Evolutionary conservation across 1,140 invertebrate genomes (phyloP), one percentile per base, ranked within the genome.

Genomic region (Calycopis cecrops): DNA sequence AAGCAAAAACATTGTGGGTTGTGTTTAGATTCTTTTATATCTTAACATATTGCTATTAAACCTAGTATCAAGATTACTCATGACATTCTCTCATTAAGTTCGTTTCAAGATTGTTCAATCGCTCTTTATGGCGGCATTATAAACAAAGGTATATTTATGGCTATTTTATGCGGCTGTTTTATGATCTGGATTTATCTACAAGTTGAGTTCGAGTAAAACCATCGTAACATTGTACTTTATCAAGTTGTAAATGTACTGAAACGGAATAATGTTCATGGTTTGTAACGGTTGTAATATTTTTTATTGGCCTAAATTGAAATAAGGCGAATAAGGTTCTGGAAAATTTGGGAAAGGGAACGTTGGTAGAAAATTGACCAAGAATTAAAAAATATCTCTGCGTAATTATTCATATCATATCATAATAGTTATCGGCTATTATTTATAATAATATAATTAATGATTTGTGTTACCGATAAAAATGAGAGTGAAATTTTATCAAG

Each of bases 1-100:
- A 54, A 50, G 55, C 62, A 59, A 69, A 73, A 71, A 61, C 57
- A 56, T 67, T 70, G 79, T 82, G 72, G 77, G 76, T 65, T 49
- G 76, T 11, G 35, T 71, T 71, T 67, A 73, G 60, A 57, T 55
- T 50, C 49, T 63, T 70, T 73, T 69, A 70, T 77, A 71, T 60
- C 65, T 65, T 65, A 73, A 58, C 63, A 55, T 67, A 57, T 65
- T 40, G 50, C 56, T 63, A 67, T 74, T 68, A 65, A 76, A 65
- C 17, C 56, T 49, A 58, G 33, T 47, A 59, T 52, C 44, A 35
- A 34, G 51, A 62, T 49, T 51, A 58, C 55, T 62, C 44, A 42
- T 56, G 35, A 33, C 28, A 47, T 55, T 58, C 59, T 58, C 57
- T 71, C 65, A 73, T 73, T 69, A 71, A 55, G 60, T 59, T 54